phyloP scores from a whole-genome alignment of 2,888 invertebrate species.

The Agonopterix subpropinquella region DNA sequence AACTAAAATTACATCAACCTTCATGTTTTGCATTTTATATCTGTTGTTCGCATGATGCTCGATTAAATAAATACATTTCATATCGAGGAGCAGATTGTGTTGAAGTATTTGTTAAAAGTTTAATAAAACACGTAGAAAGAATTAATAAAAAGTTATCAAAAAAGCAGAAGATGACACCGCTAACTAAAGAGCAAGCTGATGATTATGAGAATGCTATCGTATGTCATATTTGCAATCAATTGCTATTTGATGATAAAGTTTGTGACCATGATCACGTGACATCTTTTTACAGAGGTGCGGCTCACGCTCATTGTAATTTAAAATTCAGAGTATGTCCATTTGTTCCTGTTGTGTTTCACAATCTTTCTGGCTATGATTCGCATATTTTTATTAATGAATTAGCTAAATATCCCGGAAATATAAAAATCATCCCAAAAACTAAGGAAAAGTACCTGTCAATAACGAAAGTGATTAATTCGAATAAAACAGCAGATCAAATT shows the following conservation, averaged over 20 bases:
- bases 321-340: not conserved
- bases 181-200: too few relatives aligned
- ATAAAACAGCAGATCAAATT: not conserved
- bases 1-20: too few relatives aligned
- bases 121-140: too few relatives aligned
- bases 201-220: too few relatives aligned
- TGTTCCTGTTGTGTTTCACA: slow-evolving; percentile 6
- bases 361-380: slow-evolving; percentile 4
- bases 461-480: slow-evolving; percentile 15
- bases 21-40: too few relatives aligned
- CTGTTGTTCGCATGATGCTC: too few relatives aligned
- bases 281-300: slow-evolving; percentile 1
- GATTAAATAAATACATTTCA: too few relatives aligned
- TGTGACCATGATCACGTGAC: slow-evolving; percentile 4
- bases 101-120: too few relatives aligned
- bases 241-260: not conserved
- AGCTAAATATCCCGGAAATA: slow-evolving; percentile 14
- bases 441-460: slow-evolving; percentile 31
- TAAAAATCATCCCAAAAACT: slow-evolving; percentile 21
- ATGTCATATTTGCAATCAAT: slow-evolving; percentile 1
- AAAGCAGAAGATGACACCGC: too few relatives aligned
- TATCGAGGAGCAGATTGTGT: too few relatives aligned
- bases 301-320: slow-evolving; percentile 3
- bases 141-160: too few relatives aligned
- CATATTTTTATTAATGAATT: slow-evolving; percentile 25